Percentiles rank a stretch among this genome's conserved stretches.
These are phyloP conservation scores for Trematomus bernacchii DNA, from an alignment of 2,797 vertebrate species.

Conservation along the genomic window DNA sequence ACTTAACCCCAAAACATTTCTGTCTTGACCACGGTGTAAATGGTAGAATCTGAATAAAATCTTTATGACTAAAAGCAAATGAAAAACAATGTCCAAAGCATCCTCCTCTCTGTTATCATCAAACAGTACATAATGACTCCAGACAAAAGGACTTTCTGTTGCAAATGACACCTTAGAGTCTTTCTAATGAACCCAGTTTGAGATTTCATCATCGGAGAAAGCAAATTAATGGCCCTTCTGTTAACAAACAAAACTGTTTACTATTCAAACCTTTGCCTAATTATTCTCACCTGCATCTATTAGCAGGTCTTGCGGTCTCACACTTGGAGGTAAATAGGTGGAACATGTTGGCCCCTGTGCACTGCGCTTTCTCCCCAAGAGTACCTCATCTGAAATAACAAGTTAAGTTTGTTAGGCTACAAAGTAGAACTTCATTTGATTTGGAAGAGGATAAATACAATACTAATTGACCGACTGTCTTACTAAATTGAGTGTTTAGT, in stretches of 20 bases:
- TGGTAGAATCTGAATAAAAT: background rate
- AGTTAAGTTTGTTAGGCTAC: background rate
- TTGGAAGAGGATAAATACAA: background rate
- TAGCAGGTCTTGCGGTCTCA: background rate
- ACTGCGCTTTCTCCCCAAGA: background rate
- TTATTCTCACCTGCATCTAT: conserved; percentile 32
- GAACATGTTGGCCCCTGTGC: background rate
- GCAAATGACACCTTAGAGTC: conserved; percentile 13
- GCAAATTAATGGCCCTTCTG: conserved; percentile 35
- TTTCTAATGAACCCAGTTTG: conserved; percentile 44
- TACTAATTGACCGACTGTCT: background rate
- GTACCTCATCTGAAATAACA: background rate
- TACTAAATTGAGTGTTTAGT: background rate
- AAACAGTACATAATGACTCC: conserved; percentile 8
- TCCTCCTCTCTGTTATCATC: conserved; percentile 4
- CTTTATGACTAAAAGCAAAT: background rate
- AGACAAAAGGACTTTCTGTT: conserved; percentile 8
- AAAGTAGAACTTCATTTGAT: background rate
- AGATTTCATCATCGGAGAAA: conserved; percentile 32
- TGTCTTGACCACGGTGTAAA: background rate
- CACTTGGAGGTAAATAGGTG: background rate
- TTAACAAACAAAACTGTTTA: conserved; percentile 45
- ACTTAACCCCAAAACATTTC: too few species aligned
- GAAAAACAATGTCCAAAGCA: background rate
- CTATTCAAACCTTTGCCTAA: conserved; percentile 3